Conservation (phyloP, 1,140 invertebrate genomes). For the Scylla paramamosain region DNA sequence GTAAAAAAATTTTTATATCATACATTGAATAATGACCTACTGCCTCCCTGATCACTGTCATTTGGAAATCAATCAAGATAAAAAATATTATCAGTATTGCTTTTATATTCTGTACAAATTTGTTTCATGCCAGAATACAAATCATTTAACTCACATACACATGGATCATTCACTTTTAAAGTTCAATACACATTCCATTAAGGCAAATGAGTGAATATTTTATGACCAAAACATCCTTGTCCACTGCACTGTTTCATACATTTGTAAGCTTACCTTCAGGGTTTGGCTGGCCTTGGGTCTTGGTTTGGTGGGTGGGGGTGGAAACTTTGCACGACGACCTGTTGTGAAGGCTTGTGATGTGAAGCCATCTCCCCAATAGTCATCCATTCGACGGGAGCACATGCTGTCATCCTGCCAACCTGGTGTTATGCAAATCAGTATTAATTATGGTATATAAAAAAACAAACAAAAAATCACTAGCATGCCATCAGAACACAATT, state of each 20-base stretch:
- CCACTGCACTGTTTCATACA: neutral
- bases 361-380: slow-evolving; percentile 82
- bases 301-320: slow-evolving; percentile 85
- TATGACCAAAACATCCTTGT: neutral
- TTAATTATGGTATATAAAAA: neutral
- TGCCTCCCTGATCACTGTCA: neutral
- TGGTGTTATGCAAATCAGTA: slow-evolving; percentile 77
- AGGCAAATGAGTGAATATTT: neutral
- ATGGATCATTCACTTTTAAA: neutral
- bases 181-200: neutral
- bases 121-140: neutral
- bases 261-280: slow-evolving; percentile 84
- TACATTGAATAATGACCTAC: neutral
- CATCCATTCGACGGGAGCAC: slow-evolving; percentile 82
- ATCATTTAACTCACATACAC: neutral
- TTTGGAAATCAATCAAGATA: neutral
- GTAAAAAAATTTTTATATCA: no score
- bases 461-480: neutral
- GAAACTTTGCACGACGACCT: slow-evolving; percentile 85
- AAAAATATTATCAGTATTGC: neutral
- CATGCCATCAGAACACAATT: neutral
- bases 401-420: slow-evolving; percentile 85
- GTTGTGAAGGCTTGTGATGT: slow-evolving; percentile 91
- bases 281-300: slow-evolving; percentile 88
- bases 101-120: neutral